Evolutionary conservation across 2,113 vertebrate species (phyloP).

Genomic region (Zeus faber): DNA sequence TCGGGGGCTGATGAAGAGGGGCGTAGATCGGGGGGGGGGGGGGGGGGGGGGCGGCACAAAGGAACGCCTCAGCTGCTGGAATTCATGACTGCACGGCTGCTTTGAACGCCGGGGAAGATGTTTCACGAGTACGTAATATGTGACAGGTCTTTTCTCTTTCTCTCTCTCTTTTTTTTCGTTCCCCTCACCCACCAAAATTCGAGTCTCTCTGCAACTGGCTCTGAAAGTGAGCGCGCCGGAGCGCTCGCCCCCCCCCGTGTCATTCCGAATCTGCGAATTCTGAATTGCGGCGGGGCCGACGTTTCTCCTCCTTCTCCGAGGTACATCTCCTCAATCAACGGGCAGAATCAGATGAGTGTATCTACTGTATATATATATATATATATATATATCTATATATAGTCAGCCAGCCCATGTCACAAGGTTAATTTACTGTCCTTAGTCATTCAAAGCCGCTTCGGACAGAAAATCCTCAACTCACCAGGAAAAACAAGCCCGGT

Average conservation of each 20-base stretch:
- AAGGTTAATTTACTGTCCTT: constrained; percentile 71
- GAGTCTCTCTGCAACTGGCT: constrained; percentile 1
- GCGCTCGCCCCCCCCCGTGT: background rate
- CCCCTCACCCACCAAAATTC: constrained; percentile 4
- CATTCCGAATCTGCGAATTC: no score
- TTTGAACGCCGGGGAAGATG: constrained; percentile 32
- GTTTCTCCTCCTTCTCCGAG: no score
- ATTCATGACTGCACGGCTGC: constrained; percentile 47
- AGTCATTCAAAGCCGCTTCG: constrained; percentile 66
- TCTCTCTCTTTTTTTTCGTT: no score
- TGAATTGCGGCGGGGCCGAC: no score
- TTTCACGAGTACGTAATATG: constrained; percentile 23
- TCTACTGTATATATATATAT: no score
- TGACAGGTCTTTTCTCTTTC: constrained; percentile 10
- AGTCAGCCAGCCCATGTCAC: constrained; percentile 54
- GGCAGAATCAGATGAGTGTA: no score
- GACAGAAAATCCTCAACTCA: constrained; percentile 59
- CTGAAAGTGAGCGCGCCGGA: background rate
- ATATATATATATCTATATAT: constrained; percentile 7
- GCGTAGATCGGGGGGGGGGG: constrained; percentile 42
- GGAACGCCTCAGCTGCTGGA: constrained; percentile 71
- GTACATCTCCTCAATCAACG: no score
- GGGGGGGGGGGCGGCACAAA: constrained; percentile 72
- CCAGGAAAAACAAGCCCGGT: constrained; percentile 56
- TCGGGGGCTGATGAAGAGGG: constrained; percentile 25